Base-by-base conservation (phyloP, 2,797 vertebrate genomes). In the Kryptolebias ocellatus region DNA sequence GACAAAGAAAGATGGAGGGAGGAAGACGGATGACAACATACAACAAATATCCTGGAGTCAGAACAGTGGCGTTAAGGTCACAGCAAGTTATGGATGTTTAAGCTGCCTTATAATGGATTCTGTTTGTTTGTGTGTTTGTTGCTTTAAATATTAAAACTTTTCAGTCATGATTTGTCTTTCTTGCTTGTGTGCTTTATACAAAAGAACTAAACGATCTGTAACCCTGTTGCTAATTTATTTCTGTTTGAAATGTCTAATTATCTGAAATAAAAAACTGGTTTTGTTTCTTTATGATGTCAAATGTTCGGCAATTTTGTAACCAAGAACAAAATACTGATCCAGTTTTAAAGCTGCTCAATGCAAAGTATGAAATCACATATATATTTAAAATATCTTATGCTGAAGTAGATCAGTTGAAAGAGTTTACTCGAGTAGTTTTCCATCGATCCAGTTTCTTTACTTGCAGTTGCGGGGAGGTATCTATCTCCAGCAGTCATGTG, bases 251-350 rank as follows among this genome's bases (percentile, higher is more conserved):
- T 14, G 11, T 42, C 11, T 12, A 42, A 3, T 10, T 39, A 39
- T 12, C 39, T 42, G 39, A 42, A 51, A 77, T 60, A 34, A 50
- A 67, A 53, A 29, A 8, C 46, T 15, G 27, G 2, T 12, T 6
- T 14, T 31, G 2, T 67, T 8, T 28, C 24, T 54, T 17, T 62
- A 4, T 52, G 49, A 15, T 31, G 4, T 9, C 37, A 51, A 47
- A 16, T 46, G n/a, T 18, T 53, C 18, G 34, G 39, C 4, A 0
- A 49, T 24, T 28, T 24, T 47, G 24, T 56, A 4, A 24, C 29
- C 42, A 17, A 28, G 4, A 47, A 39, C 6, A 16, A 34, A 39
- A 28, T 4, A 42, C 8, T 14, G 34, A 42, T 24, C 8, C 15
- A 27, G 20, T 42, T 12, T 42, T 14, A 42, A 42, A 12, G 10